phyloP scores from a whole-genome alignment of 2,113 vertebrate genomes.

The Ptychochromis oligacanthus region DNA sequence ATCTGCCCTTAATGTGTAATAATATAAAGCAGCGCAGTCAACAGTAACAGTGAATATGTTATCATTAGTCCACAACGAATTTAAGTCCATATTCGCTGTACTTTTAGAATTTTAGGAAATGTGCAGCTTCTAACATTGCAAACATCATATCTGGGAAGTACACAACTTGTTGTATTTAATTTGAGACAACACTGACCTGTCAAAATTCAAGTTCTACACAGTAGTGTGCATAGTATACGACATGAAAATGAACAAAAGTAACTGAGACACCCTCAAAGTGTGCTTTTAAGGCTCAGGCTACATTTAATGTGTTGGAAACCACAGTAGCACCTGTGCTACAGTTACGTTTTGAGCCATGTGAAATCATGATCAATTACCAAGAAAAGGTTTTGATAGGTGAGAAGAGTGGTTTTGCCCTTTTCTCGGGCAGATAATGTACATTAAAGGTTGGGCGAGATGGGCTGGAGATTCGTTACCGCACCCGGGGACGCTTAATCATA shows the following conservation, averaged over 20 bases:
- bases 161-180: background rate
- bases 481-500: conserved; percentile 71
- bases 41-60: background rate
- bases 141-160: background rate
- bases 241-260: background rate
- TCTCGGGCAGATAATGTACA: conserved; percentile 67
- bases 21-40: background rate
- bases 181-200: background rate
- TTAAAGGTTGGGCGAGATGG: conserved; percentile 67
- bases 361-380: conserved; percentile 56
- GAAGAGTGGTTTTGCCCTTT: conserved; percentile 65
- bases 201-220: background rate
- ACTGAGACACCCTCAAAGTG: background rate
- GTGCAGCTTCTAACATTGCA: background rate
- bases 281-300: background rate
- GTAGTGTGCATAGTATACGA: background rate
- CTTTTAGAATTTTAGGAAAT: background rate
- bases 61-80: background rate
- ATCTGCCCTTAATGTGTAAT: no score
- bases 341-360: conserved; percentile 28
- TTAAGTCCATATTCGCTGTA: no score
- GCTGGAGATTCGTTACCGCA: conserved; percentile 62
- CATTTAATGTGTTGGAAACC: conserved; percentile 12
- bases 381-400: conserved; percentile 55
- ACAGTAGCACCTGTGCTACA: background rate